phyloP scores from a whole-genome alignment of 2,113 vertebrate genomes.

The Siniperca chuatsi region DNA sequence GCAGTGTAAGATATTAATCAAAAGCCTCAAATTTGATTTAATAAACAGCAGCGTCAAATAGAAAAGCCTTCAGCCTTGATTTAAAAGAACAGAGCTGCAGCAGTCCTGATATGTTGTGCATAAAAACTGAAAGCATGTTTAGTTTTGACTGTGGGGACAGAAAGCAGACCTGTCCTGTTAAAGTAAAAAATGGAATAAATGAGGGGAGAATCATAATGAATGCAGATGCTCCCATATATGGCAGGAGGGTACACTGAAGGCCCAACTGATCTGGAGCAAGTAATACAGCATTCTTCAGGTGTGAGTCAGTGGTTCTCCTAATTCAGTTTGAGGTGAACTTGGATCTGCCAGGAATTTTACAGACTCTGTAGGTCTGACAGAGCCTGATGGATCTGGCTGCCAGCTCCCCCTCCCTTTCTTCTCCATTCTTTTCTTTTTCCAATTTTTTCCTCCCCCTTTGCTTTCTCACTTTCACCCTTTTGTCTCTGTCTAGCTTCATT shows the following conservation, averaged over 20 bases:
- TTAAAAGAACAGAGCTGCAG: too few species aligned
- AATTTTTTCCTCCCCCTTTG: background rate
- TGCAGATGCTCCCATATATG: background rate
- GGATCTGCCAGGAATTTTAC: conserved; percentile 38
- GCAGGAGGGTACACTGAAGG: background rate
- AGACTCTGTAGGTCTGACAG: conserved; percentile 31
- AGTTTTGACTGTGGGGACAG: too few species aligned
- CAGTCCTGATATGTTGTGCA: too few species aligned
- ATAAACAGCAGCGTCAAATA: too few species aligned
- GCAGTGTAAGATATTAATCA: too few species aligned
- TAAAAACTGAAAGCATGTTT: too few species aligned
- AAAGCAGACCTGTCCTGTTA: too few species aligned
- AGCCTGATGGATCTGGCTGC: conserved; percentile 45
- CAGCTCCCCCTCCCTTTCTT: background rate
- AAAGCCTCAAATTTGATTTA: too few species aligned
- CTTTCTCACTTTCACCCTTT: conserved; percentile 2
- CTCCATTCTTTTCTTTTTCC: background rate
- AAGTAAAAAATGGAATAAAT: background rate
- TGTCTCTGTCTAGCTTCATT: background rate
- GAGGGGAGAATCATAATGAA: background rate
- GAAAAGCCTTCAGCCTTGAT: too few species aligned
- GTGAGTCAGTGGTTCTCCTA: conserved; percentile 35
- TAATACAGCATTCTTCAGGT: conserved; percentile 36
- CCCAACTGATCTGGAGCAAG: background rate
- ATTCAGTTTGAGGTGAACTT: conserved; percentile 25